Conservation (phyloP, 2,797 vertebrate species). For the Pangasius krempfi region DNA sequence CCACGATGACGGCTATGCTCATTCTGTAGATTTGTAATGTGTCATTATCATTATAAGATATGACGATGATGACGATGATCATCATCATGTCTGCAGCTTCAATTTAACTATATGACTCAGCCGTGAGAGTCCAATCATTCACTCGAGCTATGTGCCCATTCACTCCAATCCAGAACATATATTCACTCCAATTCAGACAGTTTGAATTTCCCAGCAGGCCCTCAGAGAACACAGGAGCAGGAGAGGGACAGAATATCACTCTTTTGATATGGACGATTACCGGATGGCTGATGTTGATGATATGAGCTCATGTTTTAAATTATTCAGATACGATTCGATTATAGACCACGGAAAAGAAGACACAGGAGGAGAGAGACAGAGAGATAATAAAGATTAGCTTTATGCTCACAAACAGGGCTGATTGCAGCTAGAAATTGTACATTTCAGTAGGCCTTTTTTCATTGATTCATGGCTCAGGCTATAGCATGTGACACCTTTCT, state of each 20-base stretch:
- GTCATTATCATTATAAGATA: conserved; percentile 44
- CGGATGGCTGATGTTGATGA: conserved; percentile 17
- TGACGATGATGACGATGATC: conserved; percentile 29
- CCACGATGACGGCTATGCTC: conserved; percentile 45
- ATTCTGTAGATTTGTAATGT: conserved; percentile 52
- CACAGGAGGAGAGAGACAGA: conserved; percentile 13
- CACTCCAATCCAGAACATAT: conserved; percentile 19
- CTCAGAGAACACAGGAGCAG: conserved; percentile 23
- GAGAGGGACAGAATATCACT: conserved; percentile 41
- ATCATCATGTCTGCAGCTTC: conserved; percentile 30
- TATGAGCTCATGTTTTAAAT: conserved; percentile 37
- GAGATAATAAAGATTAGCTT: conserved; percentile 18
- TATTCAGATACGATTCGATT: conserved; percentile 40
- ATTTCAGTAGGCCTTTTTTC: neutral
- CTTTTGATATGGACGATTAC: conserved; percentile 41
- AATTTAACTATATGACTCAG: conserved; percentile 31
- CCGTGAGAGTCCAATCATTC: conserved; percentile 25
- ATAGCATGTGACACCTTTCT: neutral
- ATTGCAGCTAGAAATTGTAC: neutral
- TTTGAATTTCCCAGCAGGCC: conserved; percentile 49
- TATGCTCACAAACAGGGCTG: neutral
- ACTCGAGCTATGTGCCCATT: conserved; percentile 25
- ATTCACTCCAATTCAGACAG: conserved; percentile 37
- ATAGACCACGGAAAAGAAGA: conserved; percentile 21
- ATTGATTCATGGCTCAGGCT: neutral